Base-by-base conservation (phyloP, 2,797 vertebrate genomes). In the Trachops cirrhosus region DNA sequence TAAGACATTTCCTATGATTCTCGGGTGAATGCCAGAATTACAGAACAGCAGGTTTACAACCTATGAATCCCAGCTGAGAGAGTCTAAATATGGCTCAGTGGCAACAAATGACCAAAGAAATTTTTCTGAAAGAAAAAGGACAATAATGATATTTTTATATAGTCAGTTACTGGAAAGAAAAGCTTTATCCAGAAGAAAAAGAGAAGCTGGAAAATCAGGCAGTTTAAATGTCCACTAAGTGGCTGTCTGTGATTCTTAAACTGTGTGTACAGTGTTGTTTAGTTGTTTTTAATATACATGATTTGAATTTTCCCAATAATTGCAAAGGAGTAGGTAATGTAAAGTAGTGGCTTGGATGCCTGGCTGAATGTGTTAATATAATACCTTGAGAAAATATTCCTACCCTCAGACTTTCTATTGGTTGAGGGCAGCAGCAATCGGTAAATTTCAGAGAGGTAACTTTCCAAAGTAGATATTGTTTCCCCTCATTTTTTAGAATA, bases 81-180 rank as follows among this genome's bases (percentile, higher is more conserved):
- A 15, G 62, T 75, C 1, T n/a, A 52, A 37, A 59, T 70, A 57
- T 32, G 7, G 22, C 8, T 84, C 14, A 1, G 11, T 57, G 62
- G 37, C 3, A 86, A 46, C 2, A 46, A 57, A 59, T 67, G 32
- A 64, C 4, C n/a, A 41, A 37, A 29, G 9, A 70, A 6, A 0
- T 34, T 90, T 86, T 71, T 41, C 50, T 64, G 73, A 39, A 2
- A 70, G 39, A 29, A 34, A 77, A 95, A 41, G 9, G 22, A 26
- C 34, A 71, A 19, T 46, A 68, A 15, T 14, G 32, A 37, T 48
- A 19, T 46, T 1, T 59, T 94, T 90, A 7, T 32, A 11, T 3
- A 59, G 11, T 91, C 16, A 54, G 48, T 11, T 74, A 78, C 86
- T 86, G 14, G 18, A 62, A 50, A 86, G 14, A 79, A 68, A 74